Evolutionary conservation across 1,140 invertebrate genomes (phyloP).

Genomic region (Drosophila grimshawi): DNA sequence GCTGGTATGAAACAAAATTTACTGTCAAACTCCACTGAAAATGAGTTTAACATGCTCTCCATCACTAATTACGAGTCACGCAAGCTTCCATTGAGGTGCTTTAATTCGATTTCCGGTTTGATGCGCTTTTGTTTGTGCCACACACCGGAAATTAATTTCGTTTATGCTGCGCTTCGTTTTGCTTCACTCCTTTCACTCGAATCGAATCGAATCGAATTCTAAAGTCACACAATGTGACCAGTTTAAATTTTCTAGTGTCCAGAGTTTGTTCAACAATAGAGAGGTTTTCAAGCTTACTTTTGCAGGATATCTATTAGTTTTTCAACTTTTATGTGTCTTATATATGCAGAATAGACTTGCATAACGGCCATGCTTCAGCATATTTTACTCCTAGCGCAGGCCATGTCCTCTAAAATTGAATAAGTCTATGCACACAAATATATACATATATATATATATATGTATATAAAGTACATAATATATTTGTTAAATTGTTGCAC

Average conservation of each 20-base stretch:
- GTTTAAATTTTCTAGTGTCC: too few species aligned
- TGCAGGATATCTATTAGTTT: too few species aligned
- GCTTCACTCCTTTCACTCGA: slow-evolving; percentile 40
- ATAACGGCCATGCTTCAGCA: background rate
- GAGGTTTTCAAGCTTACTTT: too few species aligned
- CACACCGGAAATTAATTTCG: slow-evolving; percentile 77
- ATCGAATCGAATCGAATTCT: background rate
- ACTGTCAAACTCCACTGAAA: background rate
- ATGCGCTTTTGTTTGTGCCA: slow-evolving; percentile 58
- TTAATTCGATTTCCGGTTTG: slow-evolving; percentile 75
- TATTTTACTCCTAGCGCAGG: background rate
- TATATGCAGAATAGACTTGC: too few species aligned
- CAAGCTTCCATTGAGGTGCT: slow-evolving; percentile 36
- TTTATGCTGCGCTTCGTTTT: slow-evolving; percentile 52
- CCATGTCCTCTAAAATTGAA: background rate
- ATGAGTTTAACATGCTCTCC: background rate
- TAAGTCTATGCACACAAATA: background rate
- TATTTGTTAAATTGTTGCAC: background rate
- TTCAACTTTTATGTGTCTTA: too few species aligned
- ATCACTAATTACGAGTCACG: slow-evolving; percentile 53
- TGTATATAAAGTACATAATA: background rate
- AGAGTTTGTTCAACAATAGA: too few species aligned
- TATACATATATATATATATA: background rate
- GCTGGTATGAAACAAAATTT: slow-evolving; percentile 26
- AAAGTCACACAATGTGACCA: background rate